Evolutionary conservation across 2,113 vertebrate genomes (phyloP).

Genomic region (Heptranchias perlo): DNA sequence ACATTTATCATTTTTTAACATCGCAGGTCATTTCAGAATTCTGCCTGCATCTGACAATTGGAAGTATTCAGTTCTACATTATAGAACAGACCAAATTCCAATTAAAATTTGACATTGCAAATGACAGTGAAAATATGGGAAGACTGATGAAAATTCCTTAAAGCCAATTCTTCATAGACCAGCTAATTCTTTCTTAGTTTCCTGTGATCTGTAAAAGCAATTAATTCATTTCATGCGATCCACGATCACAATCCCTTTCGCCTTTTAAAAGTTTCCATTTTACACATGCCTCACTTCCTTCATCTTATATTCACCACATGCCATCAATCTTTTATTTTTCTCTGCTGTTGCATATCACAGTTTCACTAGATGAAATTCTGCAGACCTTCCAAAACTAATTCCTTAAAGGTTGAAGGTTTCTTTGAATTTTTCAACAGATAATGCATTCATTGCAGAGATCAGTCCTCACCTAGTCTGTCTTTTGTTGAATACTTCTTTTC

Average conservation of each 20-base stretch:
- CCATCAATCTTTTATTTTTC: conserved; percentile 45
- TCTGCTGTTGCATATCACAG: conserved; percentile 41
- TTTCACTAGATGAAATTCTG: conserved; percentile 44
- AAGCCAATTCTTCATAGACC: conserved; percentile 39
- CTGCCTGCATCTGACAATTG: conserved; percentile 40
- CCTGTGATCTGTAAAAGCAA: conserved; percentile 41
- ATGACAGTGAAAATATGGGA: conserved; percentile 14
- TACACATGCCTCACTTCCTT: conserved; percentile 44
- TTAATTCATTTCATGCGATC: conserved; percentile 41
- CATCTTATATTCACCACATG: conserved; percentile 46
- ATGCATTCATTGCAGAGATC: conserved; percentile 45
- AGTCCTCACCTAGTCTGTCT: conserved; percentile 40
- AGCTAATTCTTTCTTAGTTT: conserved; percentile 1
- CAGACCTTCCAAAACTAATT: conserved; percentile 50
- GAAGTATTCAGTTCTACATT: conserved; percentile 39
- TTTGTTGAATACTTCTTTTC: conserved; percentile 36
- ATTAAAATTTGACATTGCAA: conserved; percentile 36
- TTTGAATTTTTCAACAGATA: conserved; percentile 45
- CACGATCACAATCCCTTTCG: conserved; percentile 39
- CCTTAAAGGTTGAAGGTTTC: conserved; percentile 45
- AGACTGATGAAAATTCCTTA: conserved; percentile 43
- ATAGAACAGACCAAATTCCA: conserved; percentile 39
- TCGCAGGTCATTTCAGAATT: conserved; percentile 37
- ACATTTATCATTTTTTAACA: not conserved
- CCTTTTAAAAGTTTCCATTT: conserved; percentile 45